Percentiles rank a stretch among this genome's conserved stretches.
Conservation (phyloP, 92 coral and sea anemone species). For the Phymanthus crucifer region DNA sequence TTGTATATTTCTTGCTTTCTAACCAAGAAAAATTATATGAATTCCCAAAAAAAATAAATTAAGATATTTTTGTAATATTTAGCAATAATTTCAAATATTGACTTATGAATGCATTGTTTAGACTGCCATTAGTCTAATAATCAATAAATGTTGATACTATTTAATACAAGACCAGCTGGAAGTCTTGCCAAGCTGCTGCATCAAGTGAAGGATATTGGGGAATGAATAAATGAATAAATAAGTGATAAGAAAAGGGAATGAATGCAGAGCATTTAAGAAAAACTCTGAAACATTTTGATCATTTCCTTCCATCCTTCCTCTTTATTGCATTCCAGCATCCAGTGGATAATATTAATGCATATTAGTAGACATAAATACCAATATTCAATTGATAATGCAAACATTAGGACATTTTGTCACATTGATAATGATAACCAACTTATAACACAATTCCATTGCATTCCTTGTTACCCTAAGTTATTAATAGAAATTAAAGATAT, state of each 20-base stretch:
- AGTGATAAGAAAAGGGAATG: no score
- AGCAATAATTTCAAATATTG: neutral
- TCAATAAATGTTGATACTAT: neutral
- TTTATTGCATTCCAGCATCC: no score
- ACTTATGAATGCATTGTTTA: neutral
- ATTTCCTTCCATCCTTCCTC: no score
- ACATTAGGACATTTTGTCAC: neutral
- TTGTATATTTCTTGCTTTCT: neutral
- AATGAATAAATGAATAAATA: no score
- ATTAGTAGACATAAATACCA: neutral
- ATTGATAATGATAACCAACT: no score
- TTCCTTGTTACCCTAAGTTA: no score
- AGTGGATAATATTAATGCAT: neutral
- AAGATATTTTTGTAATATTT: conserved; percentile 1
- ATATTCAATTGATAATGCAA: neutral
- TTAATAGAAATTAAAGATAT: no score
- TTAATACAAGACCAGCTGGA: neutral
- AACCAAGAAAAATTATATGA: neutral
- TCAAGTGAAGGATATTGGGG: no score
- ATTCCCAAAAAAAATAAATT: neutral
- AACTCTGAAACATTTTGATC: no score
- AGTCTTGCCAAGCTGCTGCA: no score
- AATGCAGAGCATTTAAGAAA: no score
- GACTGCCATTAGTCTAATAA: neutral
- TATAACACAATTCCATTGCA: no score